These are phyloP conservation scores for Alectoris magna DNA, from an alignment of 2,797 vertebrate species.

Conservation along the genomic window DNA sequence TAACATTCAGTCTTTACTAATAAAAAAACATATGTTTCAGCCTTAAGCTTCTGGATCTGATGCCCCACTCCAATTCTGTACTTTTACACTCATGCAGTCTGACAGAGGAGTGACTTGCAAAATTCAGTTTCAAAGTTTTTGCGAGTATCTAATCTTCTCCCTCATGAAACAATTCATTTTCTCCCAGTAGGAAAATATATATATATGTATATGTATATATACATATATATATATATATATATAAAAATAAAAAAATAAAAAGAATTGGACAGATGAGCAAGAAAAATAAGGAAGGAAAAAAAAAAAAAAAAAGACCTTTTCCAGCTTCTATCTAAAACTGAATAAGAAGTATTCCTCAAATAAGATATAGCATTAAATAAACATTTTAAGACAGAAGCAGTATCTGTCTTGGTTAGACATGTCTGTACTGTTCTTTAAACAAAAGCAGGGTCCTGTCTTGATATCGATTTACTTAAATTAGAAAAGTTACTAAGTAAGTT, in stretches of 20 bases:
- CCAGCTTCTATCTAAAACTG: neutral
- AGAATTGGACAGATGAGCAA: neutral
- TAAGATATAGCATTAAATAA: neutral
- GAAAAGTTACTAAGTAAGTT: neutral
- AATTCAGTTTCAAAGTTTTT: neutral
- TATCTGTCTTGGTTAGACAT: neutral
- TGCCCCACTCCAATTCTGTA: neutral
- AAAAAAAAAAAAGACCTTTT: neutral
- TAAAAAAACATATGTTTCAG: neutral
- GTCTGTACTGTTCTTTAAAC: neutral
- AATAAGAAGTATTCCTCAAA: neutral
- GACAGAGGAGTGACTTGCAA: neutral
- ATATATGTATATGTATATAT: no score
- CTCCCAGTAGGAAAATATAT: neutral
- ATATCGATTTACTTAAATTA: neutral
- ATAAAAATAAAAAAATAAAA: neutral
- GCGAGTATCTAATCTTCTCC: neutral
- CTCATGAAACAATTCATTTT: neutral
- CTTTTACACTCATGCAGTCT: neutral
- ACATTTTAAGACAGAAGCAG: neutral
- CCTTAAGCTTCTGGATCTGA: neutral
- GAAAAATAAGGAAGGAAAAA: no score
- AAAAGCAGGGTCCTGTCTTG: neutral
- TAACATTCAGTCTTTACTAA: neutral
- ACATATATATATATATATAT: no score